A percentile compares a stretch with the other conserved stretches of the same genome.
Evolutionary conservation across 2,888 invertebrate species (phyloP).

Genomic region (Lithophane leautieri): DNA sequence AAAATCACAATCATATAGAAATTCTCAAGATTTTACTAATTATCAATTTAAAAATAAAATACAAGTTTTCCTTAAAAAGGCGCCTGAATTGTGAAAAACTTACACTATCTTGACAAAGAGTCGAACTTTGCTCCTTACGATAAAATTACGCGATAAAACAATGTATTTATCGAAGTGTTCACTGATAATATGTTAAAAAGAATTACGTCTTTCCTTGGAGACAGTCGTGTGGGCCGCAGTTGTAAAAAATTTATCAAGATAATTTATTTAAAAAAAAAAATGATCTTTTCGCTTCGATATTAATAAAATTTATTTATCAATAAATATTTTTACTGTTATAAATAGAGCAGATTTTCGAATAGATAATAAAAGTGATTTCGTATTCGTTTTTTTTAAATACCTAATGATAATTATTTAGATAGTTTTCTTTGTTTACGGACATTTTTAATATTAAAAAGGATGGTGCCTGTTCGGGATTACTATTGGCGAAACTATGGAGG

Average conservation of each 20-base stretch:
- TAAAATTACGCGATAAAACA: constrained; percentile 60
- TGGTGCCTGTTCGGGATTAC: constrained; percentile 66
- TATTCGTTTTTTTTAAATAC: constrained; percentile 9
- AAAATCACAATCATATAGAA: constrained; percentile 9
- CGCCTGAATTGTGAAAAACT: constrained; percentile 42
- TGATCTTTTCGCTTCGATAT: constrained; percentile 18
- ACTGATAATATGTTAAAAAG: constrained; percentile 53
- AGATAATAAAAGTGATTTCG: constrained; percentile 26
- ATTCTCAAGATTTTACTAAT: constrained; percentile 1
- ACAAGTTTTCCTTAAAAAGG: constrained; percentile 49
- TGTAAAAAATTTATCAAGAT: constrained; percentile 21
- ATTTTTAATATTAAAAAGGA: constrained; percentile 36
- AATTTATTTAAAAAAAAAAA: constrained; percentile 23
- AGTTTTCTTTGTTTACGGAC: constrained; percentile 24
- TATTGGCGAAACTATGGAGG: constrained; percentile 49
- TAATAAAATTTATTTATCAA: constrained; percentile 7
- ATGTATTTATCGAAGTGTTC: constrained; percentile 55
- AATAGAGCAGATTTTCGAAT: constrained; percentile 19
- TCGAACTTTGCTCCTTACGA: constrained; percentile 66
- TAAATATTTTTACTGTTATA: constrained; percentile 6
- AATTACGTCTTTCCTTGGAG: constrained; percentile 60
- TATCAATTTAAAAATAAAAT: constrained; percentile 5
- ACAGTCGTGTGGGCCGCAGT: constrained; percentile 27
- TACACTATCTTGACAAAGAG: constrained; percentile 60
- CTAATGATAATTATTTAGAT: neutral